A percentile compares a stretch with the other conserved stretches of the same genome.
These are phyloP conservation scores for Alfaro cultratus DNA, from an alignment of 2,797 vertebrate genomes.

Conservation along the genomic window DNA sequence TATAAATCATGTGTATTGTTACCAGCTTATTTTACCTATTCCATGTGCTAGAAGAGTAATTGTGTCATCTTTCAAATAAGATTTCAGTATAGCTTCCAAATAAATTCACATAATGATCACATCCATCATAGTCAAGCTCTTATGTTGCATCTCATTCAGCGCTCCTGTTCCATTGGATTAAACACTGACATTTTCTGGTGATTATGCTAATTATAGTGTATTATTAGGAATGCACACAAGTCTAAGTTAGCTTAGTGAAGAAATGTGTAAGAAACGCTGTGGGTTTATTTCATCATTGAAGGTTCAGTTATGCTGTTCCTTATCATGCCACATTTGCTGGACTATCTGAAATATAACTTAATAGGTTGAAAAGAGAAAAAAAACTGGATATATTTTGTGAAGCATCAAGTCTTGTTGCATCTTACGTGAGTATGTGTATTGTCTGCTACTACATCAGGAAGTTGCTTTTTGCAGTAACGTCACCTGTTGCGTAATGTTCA, in stretches of 20 bases:
- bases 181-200: not conserved
- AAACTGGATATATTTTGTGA: not conserved
- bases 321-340: no score
- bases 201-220: not conserved
- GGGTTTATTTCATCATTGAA: no score
- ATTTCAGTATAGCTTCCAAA: not conserved
- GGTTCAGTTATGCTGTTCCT: no score
- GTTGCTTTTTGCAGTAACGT: not conserved
- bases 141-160: not conserved
- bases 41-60: not conserved
- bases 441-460: not conserved
- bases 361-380: no score
- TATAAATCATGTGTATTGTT: not conserved
- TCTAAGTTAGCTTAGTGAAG: no score
- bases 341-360: no score
- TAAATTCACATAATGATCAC: slow-evolving; percentile 1
- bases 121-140: not conserved
- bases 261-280: no score
- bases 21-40: not conserved
- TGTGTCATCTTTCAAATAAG: not conserved
- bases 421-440: not conserved
- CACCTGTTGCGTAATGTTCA: not conserved
- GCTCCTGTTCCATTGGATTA: not conserved
- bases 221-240: not conserved
- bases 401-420: not conserved